Base-by-base conservation (phyloP, 2,888 invertebrate genomes). In the Aspidiotus rigidus region DNA sequence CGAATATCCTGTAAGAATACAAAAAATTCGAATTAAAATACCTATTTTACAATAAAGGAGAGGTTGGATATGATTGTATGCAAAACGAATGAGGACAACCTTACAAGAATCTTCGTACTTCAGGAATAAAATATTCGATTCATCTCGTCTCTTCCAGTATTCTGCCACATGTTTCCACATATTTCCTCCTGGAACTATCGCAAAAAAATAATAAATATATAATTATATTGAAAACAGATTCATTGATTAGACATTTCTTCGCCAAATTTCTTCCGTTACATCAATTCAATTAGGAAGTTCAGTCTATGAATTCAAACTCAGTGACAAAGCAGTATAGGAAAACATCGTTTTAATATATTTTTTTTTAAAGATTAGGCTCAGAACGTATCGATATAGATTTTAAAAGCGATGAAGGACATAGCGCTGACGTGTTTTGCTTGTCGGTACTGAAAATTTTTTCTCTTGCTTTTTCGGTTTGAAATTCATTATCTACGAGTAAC, bases 61-160 rank as follows among this genome's bases (percentile, higher is more conserved):
- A 5, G 28, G 28, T 5, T 28, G 28, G 5, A 5, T 28, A 28
- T 28, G 28, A 28, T 28, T 28, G 28, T 3, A 28, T 28, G 28
- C 5, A 28, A 28, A 28, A 28, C 28, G 28, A 28, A 62, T 55
- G 5, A 55, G 7, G 8, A 9, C 71, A 74, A 79, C 79, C 75
- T 76, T 78, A 74, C 88, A 87, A 85, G 91, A 86, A 70, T 90
- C 88, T 79, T 92, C 92, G 75, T 89, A 92, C 74, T 86, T 88
- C 61, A 92, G 79, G 77, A 90, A 88, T 7, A 90, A 80, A 2
- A 92, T 79, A 75, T 91, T 89, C 0, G 85, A 80, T 64, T 89
- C 85, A 73, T 86, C 77, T 17, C 85, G 83, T 60, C 83, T 81
- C 69, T 85, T 82, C 89, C 90, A 74, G 80, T 77, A 72, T 81